Evolutionary conservation across 2,113 vertebrate species (phyloP).

Genomic region (Tretioscincus oriximinensis): DNA sequence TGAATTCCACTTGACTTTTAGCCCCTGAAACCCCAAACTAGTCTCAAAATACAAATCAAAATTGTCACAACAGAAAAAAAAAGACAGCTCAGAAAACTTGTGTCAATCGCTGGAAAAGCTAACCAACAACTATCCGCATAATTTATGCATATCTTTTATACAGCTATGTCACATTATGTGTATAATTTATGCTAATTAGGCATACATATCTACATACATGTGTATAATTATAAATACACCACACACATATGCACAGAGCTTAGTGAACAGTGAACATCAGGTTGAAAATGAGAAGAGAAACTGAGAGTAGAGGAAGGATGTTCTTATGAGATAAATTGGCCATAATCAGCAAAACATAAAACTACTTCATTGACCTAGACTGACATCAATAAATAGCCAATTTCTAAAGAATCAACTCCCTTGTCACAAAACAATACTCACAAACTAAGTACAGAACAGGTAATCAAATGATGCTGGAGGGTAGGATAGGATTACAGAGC

Average conservation of each 20-base stretch:
- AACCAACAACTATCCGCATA: conserved; percentile 35
- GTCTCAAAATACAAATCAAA: conserved; percentile 49
- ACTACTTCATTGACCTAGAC: conserved; percentile 47
- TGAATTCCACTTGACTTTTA: conserved; percentile 28
- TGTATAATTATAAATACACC: not conserved
- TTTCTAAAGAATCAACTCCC: conserved; percentile 68
- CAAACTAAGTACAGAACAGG: conserved; percentile 58
- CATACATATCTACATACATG: not conserved
- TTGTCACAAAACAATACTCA: conserved; percentile 67
- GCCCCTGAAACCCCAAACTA: conserved; percentile 11
- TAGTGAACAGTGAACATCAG: conserved; percentile 30
- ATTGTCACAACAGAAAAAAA: conserved; percentile 24
- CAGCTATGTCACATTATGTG: conserved; percentile 13
- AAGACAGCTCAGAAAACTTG: conserved; percentile 26
- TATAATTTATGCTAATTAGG: conserved; percentile 23
- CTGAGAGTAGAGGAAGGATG: conserved; percentile 39
- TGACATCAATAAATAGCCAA: conserved; percentile 69
- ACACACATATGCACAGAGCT: conserved; percentile 16
- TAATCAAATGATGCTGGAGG: conserved; percentile 61
- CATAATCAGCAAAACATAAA: conserved; percentile 53
- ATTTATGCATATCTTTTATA: conserved; percentile 29
- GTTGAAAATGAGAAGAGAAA: conserved; percentile 25
- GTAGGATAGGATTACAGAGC: conserved; percentile 60
- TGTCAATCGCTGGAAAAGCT: conserved; percentile 38
- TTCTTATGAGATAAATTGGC: conserved; percentile 44